Conservation (phyloP, 2,888 invertebrate species). For the Sinhomidia bicolor region DNA sequence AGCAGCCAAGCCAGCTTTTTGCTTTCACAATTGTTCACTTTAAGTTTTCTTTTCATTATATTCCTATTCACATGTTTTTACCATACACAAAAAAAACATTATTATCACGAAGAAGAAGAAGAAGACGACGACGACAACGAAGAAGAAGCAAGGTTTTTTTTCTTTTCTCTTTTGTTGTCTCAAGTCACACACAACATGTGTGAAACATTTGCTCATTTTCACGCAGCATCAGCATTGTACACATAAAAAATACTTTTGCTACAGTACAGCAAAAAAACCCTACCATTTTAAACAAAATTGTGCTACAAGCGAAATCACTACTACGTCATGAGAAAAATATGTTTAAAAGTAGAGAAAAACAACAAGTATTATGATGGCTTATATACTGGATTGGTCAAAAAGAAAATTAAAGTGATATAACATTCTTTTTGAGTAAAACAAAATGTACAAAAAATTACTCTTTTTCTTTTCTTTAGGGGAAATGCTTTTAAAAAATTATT, state of each 20-base stretch:
- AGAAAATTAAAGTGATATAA: constrained; percentile 1
- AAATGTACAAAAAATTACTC: neutral
- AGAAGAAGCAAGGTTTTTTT: constrained; percentile 14
- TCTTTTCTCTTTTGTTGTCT: constrained; percentile 51
- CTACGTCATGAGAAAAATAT: neutral
- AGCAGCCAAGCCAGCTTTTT: constrained; percentile 60
- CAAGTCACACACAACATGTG: constrained; percentile 55
- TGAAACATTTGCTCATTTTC: constrained; percentile 48
- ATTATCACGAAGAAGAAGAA: neutral
- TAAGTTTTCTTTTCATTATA: constrained; percentile 54
- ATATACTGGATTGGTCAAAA: neutral
- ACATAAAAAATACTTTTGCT: constrained; percentile 1
- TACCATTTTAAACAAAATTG: neutral
- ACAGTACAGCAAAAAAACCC: neutral
- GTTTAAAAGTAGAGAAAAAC: neutral
- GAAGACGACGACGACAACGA: no score
- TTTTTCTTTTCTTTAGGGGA: neutral
- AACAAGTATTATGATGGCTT: neutral
- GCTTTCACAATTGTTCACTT: constrained; percentile 69
- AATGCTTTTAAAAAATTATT: neutral
- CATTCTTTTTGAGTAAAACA: neutral
- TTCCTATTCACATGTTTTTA: constrained; percentile 43
- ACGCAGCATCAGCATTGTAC: neutral
- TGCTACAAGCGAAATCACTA: neutral
- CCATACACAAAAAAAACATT: constrained; percentile 49